phyloP scores from a whole-genome alignment of 2,888 invertebrate species.

The Orthosia gothica region DNA sequence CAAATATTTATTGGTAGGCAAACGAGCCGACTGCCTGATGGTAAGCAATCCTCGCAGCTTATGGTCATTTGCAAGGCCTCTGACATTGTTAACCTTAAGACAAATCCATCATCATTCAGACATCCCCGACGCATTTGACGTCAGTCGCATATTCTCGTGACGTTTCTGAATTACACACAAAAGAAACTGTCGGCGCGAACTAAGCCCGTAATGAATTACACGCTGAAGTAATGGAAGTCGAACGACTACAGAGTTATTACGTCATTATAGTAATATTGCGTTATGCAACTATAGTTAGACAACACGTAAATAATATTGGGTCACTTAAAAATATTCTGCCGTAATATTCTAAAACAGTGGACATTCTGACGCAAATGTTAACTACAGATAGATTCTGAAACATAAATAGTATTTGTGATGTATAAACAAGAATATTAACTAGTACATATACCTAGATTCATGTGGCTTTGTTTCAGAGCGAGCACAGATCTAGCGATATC shows the following conservation, averaged over 20 bases:
- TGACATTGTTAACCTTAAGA: background rate
- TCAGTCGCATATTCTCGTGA: constrained; percentile 16
- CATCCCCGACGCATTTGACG: constrained; percentile 10
- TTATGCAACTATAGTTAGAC: background rate
- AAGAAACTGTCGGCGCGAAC: constrained; percentile 5
- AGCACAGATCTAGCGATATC: constrained; percentile 18
- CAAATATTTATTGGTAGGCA: background rate
- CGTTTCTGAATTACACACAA: constrained; percentile 38
- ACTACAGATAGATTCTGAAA: background rate
- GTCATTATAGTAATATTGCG: constrained; percentile 15
- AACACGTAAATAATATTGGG: constrained; percentile 1
- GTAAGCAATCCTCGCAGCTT: background rate
- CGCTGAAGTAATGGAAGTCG: constrained; percentile 16
- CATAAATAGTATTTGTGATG: background rate
- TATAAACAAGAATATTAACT: background rate
- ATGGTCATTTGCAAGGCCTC: background rate
- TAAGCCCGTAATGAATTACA: constrained; percentile 26
- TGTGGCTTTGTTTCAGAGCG: background rate
- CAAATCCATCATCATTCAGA: constrained; percentile 1
- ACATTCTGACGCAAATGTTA: background rate
- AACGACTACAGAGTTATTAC: constrained; percentile 6
- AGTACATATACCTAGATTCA: too few species aligned
- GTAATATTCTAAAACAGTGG: background rate
- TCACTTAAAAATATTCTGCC: background rate
- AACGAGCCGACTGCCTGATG: background rate